Percentiles rank a stretch among this genome's conserved stretches.
Evolutionary conservation across 2,113 vertebrate genomes (phyloP).

Genomic region (Hydrochoerus hydrochaeris): DNA sequence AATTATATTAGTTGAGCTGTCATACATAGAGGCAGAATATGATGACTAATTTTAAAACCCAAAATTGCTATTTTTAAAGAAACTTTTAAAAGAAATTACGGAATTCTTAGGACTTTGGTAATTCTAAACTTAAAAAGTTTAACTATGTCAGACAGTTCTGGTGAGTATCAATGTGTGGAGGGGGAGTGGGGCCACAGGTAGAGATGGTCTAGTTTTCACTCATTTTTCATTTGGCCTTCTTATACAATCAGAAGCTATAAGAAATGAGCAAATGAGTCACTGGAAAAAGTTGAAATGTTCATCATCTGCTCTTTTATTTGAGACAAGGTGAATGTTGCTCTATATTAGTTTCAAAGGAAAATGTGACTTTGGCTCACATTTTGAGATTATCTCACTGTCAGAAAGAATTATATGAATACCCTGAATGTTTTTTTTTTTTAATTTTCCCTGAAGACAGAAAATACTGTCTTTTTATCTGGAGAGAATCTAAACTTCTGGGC

Average conservation of each 20-base stretch:
- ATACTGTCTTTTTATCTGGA: neutral
- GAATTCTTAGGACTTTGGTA: neutral
- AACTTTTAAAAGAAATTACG: neutral
- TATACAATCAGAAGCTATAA: neutral
- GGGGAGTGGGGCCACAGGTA: neutral
- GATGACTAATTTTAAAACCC: conserved; percentile 12
- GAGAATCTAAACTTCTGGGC: neutral
- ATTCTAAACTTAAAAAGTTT: neutral
- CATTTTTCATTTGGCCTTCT: neutral
- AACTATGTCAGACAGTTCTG: neutral
- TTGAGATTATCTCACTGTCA: neutral
- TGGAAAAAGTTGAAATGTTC: neutral
- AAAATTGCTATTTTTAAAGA: neutral
- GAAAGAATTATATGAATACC: neutral
- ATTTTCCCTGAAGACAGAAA: neutral
- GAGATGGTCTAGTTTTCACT: neutral
- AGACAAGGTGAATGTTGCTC: neutral
- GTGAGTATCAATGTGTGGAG: neutral
- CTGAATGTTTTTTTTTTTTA: neutral
- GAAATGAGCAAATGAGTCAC: neutral
- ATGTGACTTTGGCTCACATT: neutral
- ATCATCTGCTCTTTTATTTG: neutral
- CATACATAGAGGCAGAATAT: neutral
- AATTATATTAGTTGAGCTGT: neutral
- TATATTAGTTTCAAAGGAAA: neutral